phyloP scores from a whole-genome alignment of 1,140 invertebrate species.

The Dufourea novaeangliae region DNA sequence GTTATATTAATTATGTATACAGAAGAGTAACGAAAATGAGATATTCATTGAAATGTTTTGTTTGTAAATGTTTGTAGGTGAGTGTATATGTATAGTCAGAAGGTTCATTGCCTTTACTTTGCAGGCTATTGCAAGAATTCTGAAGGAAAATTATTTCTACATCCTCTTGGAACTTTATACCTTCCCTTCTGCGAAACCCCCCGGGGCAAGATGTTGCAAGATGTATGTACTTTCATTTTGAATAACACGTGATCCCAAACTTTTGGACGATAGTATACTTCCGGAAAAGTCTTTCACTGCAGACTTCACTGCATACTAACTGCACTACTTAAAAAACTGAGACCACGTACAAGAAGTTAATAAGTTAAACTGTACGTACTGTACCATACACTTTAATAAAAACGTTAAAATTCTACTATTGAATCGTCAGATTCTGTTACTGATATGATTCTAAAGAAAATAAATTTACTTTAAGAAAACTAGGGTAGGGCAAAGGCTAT shows the following conservation, averaged over 20 bases:
- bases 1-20: too few relatives aligned
- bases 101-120: not conserved
- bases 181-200: not conserved
- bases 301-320: not conserved
- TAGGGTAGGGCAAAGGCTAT: too few relatives aligned
- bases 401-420: too few relatives aligned
- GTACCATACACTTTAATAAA: too few relatives aligned
- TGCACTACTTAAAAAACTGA: not conserved
- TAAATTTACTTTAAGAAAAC: too few relatives aligned
- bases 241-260: slow-evolving; percentile 4
- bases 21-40: too few relatives aligned
- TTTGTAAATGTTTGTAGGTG: too few relatives aligned
- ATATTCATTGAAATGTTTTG: too few relatives aligned
- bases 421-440: too few relatives aligned
- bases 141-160: slow-evolving; percentile 7
- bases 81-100: too few relatives aligned
- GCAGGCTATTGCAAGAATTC: not conserved
- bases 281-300: not conserved
- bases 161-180: not conserved
- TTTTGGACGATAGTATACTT: not conserved
- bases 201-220: not conserved
- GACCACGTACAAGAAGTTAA: not conserved
- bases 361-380: too few relatives aligned
- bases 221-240: slow-evolving; percentile 7
- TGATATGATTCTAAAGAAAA: too few relatives aligned